These are phyloP conservation scores for Sebastes oblongus DNA, from an alignment of 2,797 vertebrate genomes.

Conservation along the genomic window DNA sequence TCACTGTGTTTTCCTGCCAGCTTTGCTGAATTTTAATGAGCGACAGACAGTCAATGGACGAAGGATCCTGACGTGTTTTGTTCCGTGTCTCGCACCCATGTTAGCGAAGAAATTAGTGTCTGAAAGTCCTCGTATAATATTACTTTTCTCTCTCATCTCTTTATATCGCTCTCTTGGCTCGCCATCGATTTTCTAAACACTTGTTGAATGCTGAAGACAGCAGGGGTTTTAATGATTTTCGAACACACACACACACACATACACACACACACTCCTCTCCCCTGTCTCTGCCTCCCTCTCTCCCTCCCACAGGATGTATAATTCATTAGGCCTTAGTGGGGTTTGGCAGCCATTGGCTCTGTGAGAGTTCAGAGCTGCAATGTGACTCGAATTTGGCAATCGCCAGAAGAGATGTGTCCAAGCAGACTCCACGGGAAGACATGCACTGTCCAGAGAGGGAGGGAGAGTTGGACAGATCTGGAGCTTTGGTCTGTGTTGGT, in stretches of 20 bases:
- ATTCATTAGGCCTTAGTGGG: slow-evolving; percentile 65
- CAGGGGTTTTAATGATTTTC: slow-evolving; percentile 50
- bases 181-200: slow-evolving; percentile 50
- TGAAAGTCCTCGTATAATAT: background rate
- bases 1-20: slow-evolving; percentile 30
- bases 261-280: background rate
- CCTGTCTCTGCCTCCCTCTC: slow-evolving; percentile 7
- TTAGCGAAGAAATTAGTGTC: slow-evolving; percentile 31
- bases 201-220: slow-evolving; percentile 53
- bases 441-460: slow-evolving; percentile 20
- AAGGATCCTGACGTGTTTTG: slow-evolving; percentile 14
- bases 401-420: slow-evolving; percentile 44
- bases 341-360: slow-evolving; percentile 57
- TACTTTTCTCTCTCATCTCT: slow-evolving; percentile 6
- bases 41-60: slow-evolving; percentile 14
- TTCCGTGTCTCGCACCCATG: slow-evolving; percentile 23
- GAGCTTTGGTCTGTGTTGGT: background rate
- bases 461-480: background rate
- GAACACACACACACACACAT: background rate
- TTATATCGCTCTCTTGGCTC: slow-evolving; percentile 14
- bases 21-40: slow-evolving; percentile 47
- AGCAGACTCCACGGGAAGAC: slow-evolving; percentile 13
- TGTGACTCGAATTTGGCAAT: slow-evolving; percentile 70
- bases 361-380: slow-evolving; percentile 56
- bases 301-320: slow-evolving; percentile 59